Percentiles rank a stretch among this genome's conserved stretches.
These are phyloP conservation scores for Penaeus chinensis DNA, from an alignment of 1,140 invertebrate species.

Conservation along the genomic window DNA sequence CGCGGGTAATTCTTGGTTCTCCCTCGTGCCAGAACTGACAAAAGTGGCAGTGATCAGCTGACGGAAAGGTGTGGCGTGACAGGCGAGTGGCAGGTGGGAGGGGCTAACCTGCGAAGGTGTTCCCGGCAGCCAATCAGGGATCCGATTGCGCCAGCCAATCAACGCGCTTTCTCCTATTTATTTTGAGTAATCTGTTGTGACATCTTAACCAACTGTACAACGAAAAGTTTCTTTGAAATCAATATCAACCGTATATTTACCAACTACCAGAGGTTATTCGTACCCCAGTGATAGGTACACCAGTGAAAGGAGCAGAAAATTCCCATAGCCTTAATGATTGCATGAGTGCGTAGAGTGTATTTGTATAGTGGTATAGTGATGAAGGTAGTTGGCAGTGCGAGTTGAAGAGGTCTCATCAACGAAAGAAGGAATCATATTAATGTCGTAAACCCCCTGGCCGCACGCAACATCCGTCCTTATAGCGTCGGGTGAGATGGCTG, in stretches of 20 bases:
- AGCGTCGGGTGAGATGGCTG: conserved; percentile 37
- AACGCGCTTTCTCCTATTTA: conserved; percentile 34
- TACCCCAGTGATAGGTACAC: too few relatives aligned
- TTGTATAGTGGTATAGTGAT: conserved; percentile 7
- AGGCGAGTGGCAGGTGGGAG: conserved; percentile 47
- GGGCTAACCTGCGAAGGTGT: conserved; percentile 47
- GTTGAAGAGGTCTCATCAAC: conserved; percentile 54
- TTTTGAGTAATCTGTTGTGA: conserved; percentile 35
- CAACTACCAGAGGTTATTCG: too few relatives aligned
- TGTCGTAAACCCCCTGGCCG: conserved; percentile 37
- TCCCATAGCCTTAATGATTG: not conserved
- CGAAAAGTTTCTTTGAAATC: too few relatives aligned
- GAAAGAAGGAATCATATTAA: conserved; percentile 45
- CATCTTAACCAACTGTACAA: conserved; percentile 1
- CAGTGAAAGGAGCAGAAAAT: conserved; percentile 13
- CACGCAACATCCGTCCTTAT: conserved; percentile 37
- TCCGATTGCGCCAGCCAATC: conserved; percentile 45
- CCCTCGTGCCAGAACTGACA: not conserved
- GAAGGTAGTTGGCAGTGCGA: conserved; percentile 28
- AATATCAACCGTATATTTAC: too few relatives aligned
- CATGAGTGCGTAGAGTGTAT: conserved; percentile 5
- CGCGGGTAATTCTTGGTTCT: not conserved
- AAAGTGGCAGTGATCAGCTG: conserved; percentile 16
- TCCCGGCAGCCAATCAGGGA: conserved; percentile 48
- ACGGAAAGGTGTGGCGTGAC: conserved; percentile 53